phyloP scores from a whole-genome alignment of 2,888 invertebrate genomes.

The Tribolium freemani region DNA sequence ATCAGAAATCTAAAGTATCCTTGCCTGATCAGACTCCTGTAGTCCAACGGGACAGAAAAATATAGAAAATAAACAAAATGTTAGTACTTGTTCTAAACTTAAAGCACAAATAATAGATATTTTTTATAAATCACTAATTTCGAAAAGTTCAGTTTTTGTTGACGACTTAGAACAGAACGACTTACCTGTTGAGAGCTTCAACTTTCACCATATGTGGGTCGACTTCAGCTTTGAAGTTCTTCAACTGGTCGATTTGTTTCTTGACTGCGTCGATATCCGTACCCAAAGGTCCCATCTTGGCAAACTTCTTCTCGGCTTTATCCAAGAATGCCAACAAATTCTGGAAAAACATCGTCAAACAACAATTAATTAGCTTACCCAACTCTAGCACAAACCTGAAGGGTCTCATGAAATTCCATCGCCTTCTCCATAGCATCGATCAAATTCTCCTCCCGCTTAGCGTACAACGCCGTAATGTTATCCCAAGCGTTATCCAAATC shows the following conservation, averaged over 20 bases:
- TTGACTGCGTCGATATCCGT: conserved; percentile 96
- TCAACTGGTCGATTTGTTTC: conserved; percentile 92
- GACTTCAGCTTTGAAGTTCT: conserved; percentile 93
- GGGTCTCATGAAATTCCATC: conserved; percentile 93
- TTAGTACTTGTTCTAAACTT: conserved; percentile 50
- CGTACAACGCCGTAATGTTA: conserved; percentile 93
- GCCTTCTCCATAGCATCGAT: conserved; percentile 98
- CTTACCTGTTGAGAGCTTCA: conserved; percentile 94
- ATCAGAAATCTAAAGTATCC: conserved; percentile 65
- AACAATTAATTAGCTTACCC: conserved; percentile 19
- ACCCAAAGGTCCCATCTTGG: conserved; percentile 88
- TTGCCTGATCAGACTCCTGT: conserved; percentile 83
- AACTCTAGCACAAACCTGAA: conserved; percentile 71
- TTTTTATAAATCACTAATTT: conserved; percentile 4
- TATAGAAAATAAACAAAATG: conserved; percentile 60
- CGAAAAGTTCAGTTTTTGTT: background rate
- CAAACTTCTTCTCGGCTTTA: conserved; percentile 89
- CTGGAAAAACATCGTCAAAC: conserved; percentile 66
- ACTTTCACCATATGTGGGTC: conserved; percentile 99
- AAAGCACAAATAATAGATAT: conserved; percentile 8
- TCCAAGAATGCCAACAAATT: conserved; percentile 92
- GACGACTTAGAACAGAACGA: background rate
- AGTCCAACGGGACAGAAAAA: conserved; percentile 62
- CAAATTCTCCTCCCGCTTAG: conserved; percentile 91
- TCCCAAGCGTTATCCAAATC: conserved; percentile 96